A percentile compares a stretch with the other conserved stretches of the same genome.
Evolutionary conservation across 2,888 invertebrate genomes (phyloP).

Genomic region (Ptychoptera contaminata): DNA sequence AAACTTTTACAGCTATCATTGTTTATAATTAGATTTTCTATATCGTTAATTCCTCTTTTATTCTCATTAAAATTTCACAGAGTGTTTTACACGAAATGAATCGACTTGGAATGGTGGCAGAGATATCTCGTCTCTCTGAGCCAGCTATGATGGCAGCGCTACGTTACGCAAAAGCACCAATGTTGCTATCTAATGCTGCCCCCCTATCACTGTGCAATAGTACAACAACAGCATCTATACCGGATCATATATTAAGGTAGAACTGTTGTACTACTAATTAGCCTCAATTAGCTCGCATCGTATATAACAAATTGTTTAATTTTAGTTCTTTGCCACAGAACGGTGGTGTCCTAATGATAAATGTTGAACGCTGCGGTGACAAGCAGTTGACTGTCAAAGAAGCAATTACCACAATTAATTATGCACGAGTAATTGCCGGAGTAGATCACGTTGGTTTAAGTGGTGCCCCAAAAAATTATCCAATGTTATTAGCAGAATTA

Average conservation of each 20-base stretch:
- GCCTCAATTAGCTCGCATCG: neutral
- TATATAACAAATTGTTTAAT: neutral
- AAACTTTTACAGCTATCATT: neutral
- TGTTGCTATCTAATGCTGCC: constrained; percentile 48
- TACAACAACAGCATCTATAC: constrained; percentile 58
- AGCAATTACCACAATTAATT: constrained; percentile 43
- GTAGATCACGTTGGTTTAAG: constrained; percentile 50
- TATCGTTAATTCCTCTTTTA: neutral
- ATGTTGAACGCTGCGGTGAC: constrained; percentile 36
- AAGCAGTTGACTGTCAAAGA: constrained; percentile 26
- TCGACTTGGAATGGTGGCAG: constrained; percentile 52
- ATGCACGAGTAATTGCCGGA: constrained; percentile 45
- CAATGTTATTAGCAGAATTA: constrained; percentile 43
- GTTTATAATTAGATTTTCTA: neutral
- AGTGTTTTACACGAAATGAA: constrained; percentile 50
- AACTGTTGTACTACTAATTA: neutral
- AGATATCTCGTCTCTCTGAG: constrained; percentile 46
- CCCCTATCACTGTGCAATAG: constrained; percentile 46
- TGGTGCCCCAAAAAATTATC: constrained; percentile 35
- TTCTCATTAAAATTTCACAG: constrained; percentile 20
- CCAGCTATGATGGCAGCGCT: constrained; percentile 45
- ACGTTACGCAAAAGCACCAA: constrained; percentile 42
- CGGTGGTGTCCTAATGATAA: constrained; percentile 46
- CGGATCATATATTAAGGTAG: constrained; percentile 57
- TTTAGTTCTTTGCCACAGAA: constrained; percentile 31